Evolutionary conservation across 2,797 vertebrate genomes (phyloP).

Genomic region (Scyliorhinus canicula): DNA sequence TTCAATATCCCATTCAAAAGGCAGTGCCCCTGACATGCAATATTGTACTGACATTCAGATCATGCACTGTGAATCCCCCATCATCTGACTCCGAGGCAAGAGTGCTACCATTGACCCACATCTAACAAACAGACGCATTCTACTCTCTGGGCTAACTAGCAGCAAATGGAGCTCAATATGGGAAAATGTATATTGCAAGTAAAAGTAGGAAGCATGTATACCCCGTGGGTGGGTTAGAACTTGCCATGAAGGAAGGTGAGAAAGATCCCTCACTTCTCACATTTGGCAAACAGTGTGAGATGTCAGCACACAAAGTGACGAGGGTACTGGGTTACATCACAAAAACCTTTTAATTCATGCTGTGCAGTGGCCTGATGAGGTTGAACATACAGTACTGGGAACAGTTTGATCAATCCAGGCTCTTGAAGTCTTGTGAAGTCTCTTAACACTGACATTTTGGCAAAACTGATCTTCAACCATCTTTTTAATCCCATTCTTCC

Average conservation of each 20-base stretch:
- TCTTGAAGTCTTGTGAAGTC: not conserved
- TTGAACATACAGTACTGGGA: not conserved
- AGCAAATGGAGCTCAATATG: not conserved
- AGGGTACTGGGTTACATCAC: not conserved
- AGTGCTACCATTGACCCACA: not conserved
- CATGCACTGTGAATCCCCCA: not conserved
- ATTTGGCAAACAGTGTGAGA: not conserved
- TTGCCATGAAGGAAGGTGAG: not conserved
- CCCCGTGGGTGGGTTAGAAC: not conserved
- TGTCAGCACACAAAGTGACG: not conserved
- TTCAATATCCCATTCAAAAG: not conserved
- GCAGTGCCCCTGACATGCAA: not conserved
- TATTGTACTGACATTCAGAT: not conserved
- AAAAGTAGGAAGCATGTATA: not conserved
- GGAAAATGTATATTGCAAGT: not conserved
- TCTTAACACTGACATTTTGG: not conserved
- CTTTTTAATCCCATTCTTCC: not conserved
- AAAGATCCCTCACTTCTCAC: not conserved
- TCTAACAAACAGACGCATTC: not conserved
- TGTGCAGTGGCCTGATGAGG: not conserved
- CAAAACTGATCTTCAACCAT: slow-evolving; percentile 24
- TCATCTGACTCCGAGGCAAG: not conserved
- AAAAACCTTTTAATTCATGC: not conserved
- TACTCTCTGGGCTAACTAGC: not conserved
- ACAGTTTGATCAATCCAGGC: not conserved